Evolutionary conservation across 1,140 invertebrate species (phyloP).

Genomic region (Aphis craccivora): DNA sequence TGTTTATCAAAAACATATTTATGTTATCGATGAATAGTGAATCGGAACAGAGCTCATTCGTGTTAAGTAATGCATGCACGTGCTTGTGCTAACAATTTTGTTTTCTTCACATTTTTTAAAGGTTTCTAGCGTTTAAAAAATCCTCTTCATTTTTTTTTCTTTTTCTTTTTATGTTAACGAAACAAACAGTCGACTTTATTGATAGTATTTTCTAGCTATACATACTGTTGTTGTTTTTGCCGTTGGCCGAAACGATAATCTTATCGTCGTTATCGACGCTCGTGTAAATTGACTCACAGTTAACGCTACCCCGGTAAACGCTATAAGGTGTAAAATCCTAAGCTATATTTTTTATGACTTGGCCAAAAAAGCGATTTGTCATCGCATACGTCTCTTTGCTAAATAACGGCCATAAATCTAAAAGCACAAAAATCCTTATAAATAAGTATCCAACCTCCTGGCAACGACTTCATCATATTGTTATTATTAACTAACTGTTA

Average conservation of each 20-base stretch:
- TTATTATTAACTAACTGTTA: background rate
- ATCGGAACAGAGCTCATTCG: background rate
- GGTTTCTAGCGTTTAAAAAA: background rate
- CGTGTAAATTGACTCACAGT: background rate
- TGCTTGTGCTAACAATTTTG: background rate
- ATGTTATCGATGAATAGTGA: conserved; percentile 6
- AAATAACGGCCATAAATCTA: background rate
- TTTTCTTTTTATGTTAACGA: background rate
- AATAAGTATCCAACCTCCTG: background rate
- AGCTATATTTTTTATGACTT: background rate
- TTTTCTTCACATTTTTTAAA: background rate
- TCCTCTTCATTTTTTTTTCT: background rate
- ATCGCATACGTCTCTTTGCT: background rate
- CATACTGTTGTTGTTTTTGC: background rate
- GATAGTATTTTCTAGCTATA: background rate
- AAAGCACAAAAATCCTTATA: background rate
- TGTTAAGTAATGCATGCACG: background rate
- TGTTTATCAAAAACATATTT: conserved; percentile 25
- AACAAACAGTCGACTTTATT: background rate
- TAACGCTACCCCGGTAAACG: background rate
- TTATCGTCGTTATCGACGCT: background rate
- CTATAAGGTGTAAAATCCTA: background rate
- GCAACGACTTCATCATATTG: background rate
- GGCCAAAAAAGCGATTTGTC: conserved; percentile 23
- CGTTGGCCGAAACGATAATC: background rate